A percentile compares a stretch with the other conserved stretches of the same genome.
phyloP scores from a whole-genome alignment of 2,113 vertebrate genomes.

The Archocentrus centrarchus region DNA sequence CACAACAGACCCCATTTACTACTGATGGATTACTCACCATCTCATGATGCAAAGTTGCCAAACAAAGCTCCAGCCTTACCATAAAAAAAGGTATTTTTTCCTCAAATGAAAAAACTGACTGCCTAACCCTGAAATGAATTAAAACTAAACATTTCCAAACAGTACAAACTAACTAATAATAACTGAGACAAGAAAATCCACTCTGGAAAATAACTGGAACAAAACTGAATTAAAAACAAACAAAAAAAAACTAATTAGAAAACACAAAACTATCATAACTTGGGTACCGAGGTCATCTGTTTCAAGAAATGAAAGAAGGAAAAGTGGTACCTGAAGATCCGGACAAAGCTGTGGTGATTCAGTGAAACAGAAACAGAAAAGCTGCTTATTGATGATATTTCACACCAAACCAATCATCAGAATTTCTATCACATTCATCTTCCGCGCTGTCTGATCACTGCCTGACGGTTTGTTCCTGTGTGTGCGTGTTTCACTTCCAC shows the following conservation, averaged over 20 bases:
- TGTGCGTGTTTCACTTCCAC: neutral
- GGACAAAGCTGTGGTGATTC: neutral
- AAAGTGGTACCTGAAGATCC: neutral
- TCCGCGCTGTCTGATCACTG: neutral
- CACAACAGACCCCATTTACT: neutral
- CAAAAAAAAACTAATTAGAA: no score
- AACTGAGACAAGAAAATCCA: no score
- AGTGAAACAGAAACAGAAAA: no score
- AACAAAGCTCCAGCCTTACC: neutral
- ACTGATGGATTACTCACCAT: no score
- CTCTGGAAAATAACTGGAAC: no score
- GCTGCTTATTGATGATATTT: no score
- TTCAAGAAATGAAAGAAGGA: neutral
- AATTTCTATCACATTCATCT: neutral
- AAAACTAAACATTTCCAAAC: no score
- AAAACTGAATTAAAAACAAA: no score
- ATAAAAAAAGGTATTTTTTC: rapidly evolving
- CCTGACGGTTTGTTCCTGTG: neutral
- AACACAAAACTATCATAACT: no score
- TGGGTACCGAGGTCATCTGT: neutral
- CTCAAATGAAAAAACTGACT: neutral
- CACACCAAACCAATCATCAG: neutral
- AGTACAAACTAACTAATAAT: no score
- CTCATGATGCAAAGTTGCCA: no score
- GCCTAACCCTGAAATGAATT: no score